phyloP scores from a whole-genome alignment of 2,888 invertebrate species.

The Platycheirus rosarum region DNA sequence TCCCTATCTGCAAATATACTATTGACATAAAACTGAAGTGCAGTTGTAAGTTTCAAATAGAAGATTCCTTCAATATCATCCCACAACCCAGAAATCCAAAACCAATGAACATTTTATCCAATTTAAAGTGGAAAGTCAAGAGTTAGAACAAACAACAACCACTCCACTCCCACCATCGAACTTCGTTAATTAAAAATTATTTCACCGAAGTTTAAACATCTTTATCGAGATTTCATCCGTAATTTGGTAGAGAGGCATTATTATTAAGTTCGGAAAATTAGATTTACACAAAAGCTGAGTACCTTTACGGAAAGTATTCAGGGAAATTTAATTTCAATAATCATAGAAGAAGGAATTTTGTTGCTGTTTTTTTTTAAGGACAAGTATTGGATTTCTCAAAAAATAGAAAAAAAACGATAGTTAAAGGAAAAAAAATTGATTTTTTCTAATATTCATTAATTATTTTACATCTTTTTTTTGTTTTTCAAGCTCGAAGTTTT shows the following conservation, averaged over 20 bases:
- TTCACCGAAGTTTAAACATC: not conserved
- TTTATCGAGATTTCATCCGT: not conserved
- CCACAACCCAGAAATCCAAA: not conserved
- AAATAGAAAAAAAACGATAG: too few relatives aligned
- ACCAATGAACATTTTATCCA: not conserved
- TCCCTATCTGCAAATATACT: not conserved
- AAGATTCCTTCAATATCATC: not conserved
- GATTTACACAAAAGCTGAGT: not conserved
- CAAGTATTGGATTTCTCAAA: too few relatives aligned
- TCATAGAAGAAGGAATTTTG: too few relatives aligned
- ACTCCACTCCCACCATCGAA: not conserved
- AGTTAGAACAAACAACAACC: not conserved
- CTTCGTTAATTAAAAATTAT: not conserved
- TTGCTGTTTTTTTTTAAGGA: too few relatives aligned
- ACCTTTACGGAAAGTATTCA: not conserved
- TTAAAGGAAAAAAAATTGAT: too few relatives aligned
- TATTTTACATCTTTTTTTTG: too few relatives aligned
- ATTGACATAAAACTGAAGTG: not conserved
- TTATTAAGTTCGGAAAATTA: not conserved
- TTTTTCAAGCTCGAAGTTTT: too few relatives aligned
- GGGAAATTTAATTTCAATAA: not conserved
- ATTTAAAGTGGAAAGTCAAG: not conserved
- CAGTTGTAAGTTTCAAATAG: too few relatives aligned
- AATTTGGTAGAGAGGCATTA: not conserved
- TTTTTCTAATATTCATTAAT: too few relatives aligned